phyloP scores from a whole-genome alignment of 1,140 invertebrate species.

The Acromyrmex echinatior region DNA sequence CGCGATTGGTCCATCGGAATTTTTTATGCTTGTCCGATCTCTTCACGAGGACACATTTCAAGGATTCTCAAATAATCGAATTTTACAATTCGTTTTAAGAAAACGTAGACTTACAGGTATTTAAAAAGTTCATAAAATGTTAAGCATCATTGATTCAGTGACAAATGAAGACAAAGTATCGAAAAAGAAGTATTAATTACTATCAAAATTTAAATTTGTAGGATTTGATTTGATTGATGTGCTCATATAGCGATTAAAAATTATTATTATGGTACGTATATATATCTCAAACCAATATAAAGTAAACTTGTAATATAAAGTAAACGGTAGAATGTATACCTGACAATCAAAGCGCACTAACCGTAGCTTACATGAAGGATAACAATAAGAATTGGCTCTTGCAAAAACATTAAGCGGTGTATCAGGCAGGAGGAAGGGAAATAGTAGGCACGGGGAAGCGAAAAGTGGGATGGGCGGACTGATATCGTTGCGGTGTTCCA shows the following conservation, averaged over 20 bases:
- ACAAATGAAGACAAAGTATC: neutral
- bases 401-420: conserved; percentile 85
- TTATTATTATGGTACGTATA: neutral
- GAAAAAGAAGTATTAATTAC: neutral
- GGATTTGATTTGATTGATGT: neutral
- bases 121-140: neutral
- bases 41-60: neutral
- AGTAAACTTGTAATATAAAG: neutral
- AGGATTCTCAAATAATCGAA: neutral
- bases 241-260: neutral
- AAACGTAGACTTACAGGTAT: neutral
- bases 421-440: conserved; percentile 70
- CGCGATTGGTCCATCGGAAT: conserved; percentile 69
- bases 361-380: conserved; percentile 84
- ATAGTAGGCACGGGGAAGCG: conserved; percentile 34
- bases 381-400: conserved; percentile 85
- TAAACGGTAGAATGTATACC: conserved; percentile 80
- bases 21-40: conserved; percentile 24
- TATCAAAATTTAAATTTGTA: neutral
- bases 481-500: conserved; percentile 67
- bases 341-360: conserved; percentile 85
- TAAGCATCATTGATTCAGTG: neutral
- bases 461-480: conserved; percentile 19
- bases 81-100: neutral
- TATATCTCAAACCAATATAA: neutral